These are phyloP conservation scores for Entomobrya proxima DNA, from an alignment of 2,888 invertebrate species.

Conservation along the genomic window DNA sequence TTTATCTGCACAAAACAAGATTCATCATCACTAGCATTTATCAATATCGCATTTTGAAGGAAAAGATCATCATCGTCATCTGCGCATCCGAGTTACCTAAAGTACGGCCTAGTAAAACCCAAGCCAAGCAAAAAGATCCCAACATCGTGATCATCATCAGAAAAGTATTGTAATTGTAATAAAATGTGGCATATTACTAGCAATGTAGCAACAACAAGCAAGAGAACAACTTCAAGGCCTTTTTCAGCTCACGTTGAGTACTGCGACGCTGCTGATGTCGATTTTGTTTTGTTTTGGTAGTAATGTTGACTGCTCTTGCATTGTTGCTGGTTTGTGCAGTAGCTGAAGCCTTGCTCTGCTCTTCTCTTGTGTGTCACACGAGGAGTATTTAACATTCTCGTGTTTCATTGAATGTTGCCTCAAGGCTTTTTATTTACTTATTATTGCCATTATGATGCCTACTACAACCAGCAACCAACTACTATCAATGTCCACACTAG, in stretches of 20 bases:
- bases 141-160: neutral
- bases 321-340: conserved; percentile 18
- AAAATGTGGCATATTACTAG: conserved; percentile 35
- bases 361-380: conserved; percentile 55
- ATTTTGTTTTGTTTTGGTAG: conserved; percentile 33
- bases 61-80: conserved; percentile 15
- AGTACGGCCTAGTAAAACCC: neutral
- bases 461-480: neutral
- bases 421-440: conserved; percentile 60
- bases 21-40: conserved; percentile 51
- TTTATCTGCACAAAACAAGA: conserved; percentile 50
- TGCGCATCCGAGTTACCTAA: neutral
- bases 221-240: conserved; percentile 64
- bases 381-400: conserved; percentile 59
- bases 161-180: conserved; percentile 12
- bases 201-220: neutral
- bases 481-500: neutral
- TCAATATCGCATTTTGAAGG: conserved; percentile 45
- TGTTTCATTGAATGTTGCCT: conserved; percentile 53
- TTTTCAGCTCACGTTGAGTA: conserved; percentile 28
- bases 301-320: neutral
- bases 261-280: conserved; percentile 21
- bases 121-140: conserved; percentile 30
- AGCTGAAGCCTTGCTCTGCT: conserved; percentile 19
- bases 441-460: conserved; percentile 6